Percentiles rank a stretch among this genome's conserved stretches.
Evolutionary conservation across 2,888 invertebrate species (phyloP).

Genomic region (Nasonovia ribisnigri): DNA sequence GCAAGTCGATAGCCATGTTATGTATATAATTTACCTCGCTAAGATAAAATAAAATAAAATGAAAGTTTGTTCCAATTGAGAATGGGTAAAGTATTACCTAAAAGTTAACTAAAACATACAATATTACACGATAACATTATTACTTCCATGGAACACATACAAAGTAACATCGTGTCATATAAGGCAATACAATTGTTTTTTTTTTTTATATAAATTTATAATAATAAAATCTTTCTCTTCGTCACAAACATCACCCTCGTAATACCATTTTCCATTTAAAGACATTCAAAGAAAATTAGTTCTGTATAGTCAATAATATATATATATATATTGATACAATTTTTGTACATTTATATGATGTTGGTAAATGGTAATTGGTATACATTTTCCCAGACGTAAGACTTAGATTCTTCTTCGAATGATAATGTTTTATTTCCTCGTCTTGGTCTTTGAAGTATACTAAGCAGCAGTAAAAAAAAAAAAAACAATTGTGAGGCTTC

Average conservation of each 20-base stretch:
- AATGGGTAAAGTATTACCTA: neutral
- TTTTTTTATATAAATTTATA: neutral
- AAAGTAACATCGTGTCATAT: neutral
- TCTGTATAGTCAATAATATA: neutral
- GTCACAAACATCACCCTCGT: neutral
- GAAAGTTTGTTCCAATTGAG: neutral
- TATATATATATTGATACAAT: neutral
- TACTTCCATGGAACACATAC: neutral
- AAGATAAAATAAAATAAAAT: neutral
- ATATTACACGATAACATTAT: neutral
- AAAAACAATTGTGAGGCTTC: conserved; percentile 34
- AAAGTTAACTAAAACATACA: neutral
- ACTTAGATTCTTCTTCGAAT: neutral
- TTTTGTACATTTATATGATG: neutral
- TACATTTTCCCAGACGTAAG: neutral
- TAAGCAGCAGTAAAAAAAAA: conserved; percentile 6
- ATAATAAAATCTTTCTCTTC: neutral
- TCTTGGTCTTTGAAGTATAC: conserved; percentile 42
- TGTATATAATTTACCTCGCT: neutral
- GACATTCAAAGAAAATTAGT: neutral
- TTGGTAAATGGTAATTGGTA: neutral
- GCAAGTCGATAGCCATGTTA: too few species aligned
- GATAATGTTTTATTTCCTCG: conserved; percentile 17
- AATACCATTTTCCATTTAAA: neutral
- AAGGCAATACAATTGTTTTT: neutral